These are phyloP conservation scores for Pipistrellus nathusii DNA, from an alignment of 2,797 vertebrate species.

Conservation along the genomic window DNA sequence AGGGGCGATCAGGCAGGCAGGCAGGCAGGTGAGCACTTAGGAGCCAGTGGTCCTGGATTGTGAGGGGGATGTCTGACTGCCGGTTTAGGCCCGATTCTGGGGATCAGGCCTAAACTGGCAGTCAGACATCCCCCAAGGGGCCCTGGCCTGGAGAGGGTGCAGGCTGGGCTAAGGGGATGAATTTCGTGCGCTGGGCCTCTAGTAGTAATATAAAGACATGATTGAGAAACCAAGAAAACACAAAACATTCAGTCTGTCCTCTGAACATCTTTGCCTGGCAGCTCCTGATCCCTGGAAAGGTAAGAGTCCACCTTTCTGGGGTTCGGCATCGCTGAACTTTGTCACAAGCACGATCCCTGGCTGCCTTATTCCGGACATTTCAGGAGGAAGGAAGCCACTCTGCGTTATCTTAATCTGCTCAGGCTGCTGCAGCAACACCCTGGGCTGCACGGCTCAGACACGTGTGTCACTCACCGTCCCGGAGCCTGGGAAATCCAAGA, in stretches of 20 bases:
- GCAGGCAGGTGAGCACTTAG: too few species aligned
- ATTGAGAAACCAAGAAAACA: neutral
- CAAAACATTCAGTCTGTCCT: neutral
- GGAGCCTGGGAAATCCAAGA: neutral
- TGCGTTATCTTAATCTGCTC: neutral
- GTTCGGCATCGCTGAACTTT: too few species aligned
- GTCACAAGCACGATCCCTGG: neutral
- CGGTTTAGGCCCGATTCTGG: too few species aligned
- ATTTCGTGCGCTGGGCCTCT: too few species aligned
- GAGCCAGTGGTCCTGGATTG: too few species aligned
- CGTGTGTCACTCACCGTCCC: neutral
- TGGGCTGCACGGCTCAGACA: neutral
- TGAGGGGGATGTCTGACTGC: too few species aligned
- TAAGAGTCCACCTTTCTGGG: neutral
- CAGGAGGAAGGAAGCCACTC: neutral
- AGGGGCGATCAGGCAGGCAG: too few species aligned
- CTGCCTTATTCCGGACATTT: neutral
- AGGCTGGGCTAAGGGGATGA: too few species aligned
- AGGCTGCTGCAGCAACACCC: neutral
- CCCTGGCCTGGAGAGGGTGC: too few species aligned
- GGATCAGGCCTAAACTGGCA: too few species aligned
- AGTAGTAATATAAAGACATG: accelerated
- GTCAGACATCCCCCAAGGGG: too few species aligned
- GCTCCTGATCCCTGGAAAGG: neutral
- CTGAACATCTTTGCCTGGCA: neutral